phyloP scores from a whole-genome alignment of 2,797 vertebrate genomes.

The Crax fasciolata region DNA sequence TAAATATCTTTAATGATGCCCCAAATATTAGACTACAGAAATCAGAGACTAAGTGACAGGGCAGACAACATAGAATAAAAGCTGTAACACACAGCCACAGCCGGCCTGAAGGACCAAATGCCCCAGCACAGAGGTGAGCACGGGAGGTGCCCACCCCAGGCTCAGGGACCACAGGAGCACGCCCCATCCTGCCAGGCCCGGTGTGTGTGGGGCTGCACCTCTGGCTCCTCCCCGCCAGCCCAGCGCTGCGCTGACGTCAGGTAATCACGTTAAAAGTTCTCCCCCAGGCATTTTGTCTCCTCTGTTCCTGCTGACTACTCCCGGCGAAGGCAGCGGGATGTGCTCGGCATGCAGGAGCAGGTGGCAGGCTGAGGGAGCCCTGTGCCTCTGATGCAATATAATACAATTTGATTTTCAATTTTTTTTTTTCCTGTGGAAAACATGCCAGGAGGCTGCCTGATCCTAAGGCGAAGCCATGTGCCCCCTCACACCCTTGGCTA shows the following conservation, averaged over 20 bases:
- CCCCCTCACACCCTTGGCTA: rapidly evolving
- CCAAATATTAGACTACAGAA: background rate
- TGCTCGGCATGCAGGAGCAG: background rate
- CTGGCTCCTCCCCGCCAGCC: background rate
- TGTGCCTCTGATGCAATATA: background rate
- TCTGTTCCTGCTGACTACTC: background rate
- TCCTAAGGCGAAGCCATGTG: rapidly evolving
- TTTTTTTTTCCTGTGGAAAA: background rate
- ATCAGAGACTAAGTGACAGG: background rate
- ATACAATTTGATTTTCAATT: background rate
- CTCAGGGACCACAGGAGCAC: rapidly evolving
- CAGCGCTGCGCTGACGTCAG: background rate
- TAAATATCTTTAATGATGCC: background rate
- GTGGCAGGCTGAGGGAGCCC: background rate
- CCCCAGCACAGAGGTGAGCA: background rate
- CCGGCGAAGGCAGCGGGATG: rapidly evolving
- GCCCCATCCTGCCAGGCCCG: background rate
- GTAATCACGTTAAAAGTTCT: background rate
- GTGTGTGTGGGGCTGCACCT: background rate
- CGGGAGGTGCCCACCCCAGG: rapidly evolving
- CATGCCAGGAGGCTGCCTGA: background rate
- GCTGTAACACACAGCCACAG: background rate
- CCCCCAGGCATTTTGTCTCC: background rate
- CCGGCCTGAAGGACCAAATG: background rate
- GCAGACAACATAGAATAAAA: background rate